Percentiles rank a stretch among this genome's conserved stretches.
Conservation (phyloP, 2,888 invertebrate genomes). For the Pachymerium ferrugineum region DNA sequence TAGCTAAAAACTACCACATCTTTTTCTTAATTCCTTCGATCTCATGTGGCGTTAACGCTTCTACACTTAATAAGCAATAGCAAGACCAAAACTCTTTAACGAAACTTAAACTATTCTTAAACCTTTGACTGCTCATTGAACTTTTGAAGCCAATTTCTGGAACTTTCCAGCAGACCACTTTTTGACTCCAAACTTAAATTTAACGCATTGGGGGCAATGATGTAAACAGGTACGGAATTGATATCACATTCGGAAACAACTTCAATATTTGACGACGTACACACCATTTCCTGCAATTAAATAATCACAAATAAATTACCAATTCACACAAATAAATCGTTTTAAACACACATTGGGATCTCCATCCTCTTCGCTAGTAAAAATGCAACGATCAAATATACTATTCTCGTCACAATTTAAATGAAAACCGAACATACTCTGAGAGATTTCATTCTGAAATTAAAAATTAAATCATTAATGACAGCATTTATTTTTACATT, state of each 20-base stretch:
- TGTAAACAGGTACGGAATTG: background rate
- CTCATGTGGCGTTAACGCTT: too few species aligned
- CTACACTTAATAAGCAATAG: too few species aligned
- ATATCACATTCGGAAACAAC: background rate
- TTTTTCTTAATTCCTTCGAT: too few species aligned
- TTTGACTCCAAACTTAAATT: background rate
- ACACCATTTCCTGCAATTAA: background rate
- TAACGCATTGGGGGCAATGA: background rate
- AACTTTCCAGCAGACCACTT: background rate
- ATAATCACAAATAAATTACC: background rate
- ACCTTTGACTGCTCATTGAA: background rate
- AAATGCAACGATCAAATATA: background rate
- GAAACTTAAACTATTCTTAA: too few species aligned
- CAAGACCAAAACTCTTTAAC: too few species aligned
- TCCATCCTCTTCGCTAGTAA: background rate
- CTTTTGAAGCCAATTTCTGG: background rate
- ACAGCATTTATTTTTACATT: background rate
- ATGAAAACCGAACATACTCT: background rate
- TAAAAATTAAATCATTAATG: background rate
- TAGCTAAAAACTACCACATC: too few species aligned
- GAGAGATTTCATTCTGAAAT: background rate
- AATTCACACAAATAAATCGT: background rate
- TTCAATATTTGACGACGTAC: background rate
- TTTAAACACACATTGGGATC: background rate
- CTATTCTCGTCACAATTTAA: background rate